These are phyloP conservation scores for Sinella curviseta DNA, from an alignment of 1,140 invertebrate genomes.

Conservation along the genomic window DNA sequence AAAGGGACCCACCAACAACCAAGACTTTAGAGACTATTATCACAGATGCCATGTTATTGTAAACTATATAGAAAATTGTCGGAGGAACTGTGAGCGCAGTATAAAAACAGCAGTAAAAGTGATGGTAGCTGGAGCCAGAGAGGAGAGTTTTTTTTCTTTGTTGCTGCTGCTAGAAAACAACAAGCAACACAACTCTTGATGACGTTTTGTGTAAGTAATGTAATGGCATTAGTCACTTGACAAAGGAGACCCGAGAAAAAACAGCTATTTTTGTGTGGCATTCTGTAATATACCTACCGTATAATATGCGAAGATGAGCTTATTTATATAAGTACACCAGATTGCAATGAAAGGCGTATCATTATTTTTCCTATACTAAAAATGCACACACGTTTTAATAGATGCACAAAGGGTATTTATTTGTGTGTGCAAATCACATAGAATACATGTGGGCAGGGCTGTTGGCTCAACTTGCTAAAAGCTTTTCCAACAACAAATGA, in stretches of 20 bases:
- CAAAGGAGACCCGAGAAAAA: background rate
- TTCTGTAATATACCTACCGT: no score
- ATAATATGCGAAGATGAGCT: no score
- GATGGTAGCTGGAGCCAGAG: background rate
- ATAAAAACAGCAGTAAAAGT: background rate
- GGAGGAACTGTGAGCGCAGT: background rate
- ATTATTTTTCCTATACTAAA: no score
- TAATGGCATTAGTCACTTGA: background rate
- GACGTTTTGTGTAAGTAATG: background rate
- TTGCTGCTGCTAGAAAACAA: background rate
- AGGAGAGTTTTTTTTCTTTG: background rate
- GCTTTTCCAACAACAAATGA: background rate
- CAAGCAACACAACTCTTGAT: background rate
- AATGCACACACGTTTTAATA: no score
- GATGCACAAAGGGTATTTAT: no score
- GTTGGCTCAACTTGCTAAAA: constrained; percentile 13
- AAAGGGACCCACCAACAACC: no score
- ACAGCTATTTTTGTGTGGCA: background rate
- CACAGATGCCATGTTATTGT: no score
- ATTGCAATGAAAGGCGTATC: no score
- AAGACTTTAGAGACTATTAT: no score
- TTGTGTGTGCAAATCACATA: no score
- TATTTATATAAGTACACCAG: no score
- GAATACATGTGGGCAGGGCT: background rate
- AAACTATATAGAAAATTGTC: background rate